Conservation (phyloP, 2,113 vertebrate species). For the Platichthys flesus region DNA sequence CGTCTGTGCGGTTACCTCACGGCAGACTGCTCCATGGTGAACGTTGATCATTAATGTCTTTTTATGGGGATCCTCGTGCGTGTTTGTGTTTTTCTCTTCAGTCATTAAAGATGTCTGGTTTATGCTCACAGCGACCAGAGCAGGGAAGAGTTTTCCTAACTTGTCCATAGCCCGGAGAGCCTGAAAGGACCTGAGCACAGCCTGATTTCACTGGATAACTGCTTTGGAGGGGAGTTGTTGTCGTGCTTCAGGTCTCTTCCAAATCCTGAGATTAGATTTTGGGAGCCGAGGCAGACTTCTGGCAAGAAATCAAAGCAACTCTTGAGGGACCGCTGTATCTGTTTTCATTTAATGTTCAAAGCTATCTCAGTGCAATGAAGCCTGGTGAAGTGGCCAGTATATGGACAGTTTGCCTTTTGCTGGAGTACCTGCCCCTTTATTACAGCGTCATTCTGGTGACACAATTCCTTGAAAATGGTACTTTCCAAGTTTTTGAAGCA, state of each 20-base stretch:
- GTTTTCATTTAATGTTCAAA: conserved; percentile 75
- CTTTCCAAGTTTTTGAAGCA: conserved; percentile 36
- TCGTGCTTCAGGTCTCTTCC: conserved; percentile 50
- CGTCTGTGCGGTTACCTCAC: conserved; percentile 50
- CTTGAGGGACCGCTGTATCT: conserved; percentile 64
- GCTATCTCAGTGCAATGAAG: conserved; percentile 65
- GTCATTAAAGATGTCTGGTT: conserved; percentile 68
- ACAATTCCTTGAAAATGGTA: conserved; percentile 28
- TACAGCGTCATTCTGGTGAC: conserved; percentile 27
- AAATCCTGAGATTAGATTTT: conserved; percentile 72
- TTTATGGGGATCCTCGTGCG: conserved; percentile 65
- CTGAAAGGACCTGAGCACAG: conserved; percentile 17
- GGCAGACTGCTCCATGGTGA: conserved; percentile 56
- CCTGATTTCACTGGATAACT: conserved; percentile 48
- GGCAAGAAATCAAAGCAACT: conserved; percentile 70
- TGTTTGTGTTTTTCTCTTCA: conserved; percentile 57
- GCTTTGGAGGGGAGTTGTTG: conserved; percentile 50
- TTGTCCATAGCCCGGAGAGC: conserved; percentile 1
- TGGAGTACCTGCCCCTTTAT: conserved; percentile 54
- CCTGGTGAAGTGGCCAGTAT: conserved; percentile 49
- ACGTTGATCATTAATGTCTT: conserved; percentile 71
- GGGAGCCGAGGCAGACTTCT: conserved; percentile 55
- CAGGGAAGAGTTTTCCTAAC: conserved; percentile 16
- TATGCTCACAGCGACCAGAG: conserved; percentile 44
- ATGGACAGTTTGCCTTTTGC: conserved; percentile 50